These are phyloP conservation scores for Elysia crispata DNA, from an alignment of 2,888 invertebrate genomes.

Conservation along the genomic window DNA sequence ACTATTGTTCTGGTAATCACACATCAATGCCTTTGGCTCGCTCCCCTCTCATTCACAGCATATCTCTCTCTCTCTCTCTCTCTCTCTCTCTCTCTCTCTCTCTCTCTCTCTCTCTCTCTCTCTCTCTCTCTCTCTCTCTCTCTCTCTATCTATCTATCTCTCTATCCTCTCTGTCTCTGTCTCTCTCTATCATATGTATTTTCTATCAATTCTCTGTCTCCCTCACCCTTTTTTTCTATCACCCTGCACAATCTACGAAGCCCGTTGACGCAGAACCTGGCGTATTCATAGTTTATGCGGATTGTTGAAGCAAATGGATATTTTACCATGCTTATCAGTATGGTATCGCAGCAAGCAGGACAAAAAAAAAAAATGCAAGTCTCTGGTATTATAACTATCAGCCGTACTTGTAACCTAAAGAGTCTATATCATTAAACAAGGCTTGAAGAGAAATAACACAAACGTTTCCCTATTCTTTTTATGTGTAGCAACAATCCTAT, in stretches of 20 bases:
- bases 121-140: background rate
- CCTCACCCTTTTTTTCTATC: conserved; percentile 9
- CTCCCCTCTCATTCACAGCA: background rate
- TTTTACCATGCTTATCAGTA: no score
- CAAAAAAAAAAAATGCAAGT: background rate
- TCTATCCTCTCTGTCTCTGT: background rate
- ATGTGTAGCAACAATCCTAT: no score
- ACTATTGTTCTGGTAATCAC: background rate
- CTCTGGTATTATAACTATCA: no score
- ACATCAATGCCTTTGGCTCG: background rate
- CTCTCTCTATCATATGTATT: background rate
- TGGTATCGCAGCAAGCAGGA: background rate
- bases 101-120: background rate
- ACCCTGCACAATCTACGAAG: background rate
- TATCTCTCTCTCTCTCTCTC: background rate
- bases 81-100: background rate
- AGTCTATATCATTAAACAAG: background rate
- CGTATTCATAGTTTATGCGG: background rate
- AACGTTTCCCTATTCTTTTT: no score
- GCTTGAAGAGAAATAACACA: background rate
- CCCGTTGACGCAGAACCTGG: no score
- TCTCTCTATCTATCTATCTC: conserved; percentile 11
- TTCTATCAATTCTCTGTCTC: background rate
- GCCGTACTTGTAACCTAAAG: no score
- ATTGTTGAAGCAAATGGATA: background rate